These are phyloP conservation scores for Conus canariensis DNA, from an alignment of 2,888 invertebrate species.

Conservation along the genomic window DNA sequence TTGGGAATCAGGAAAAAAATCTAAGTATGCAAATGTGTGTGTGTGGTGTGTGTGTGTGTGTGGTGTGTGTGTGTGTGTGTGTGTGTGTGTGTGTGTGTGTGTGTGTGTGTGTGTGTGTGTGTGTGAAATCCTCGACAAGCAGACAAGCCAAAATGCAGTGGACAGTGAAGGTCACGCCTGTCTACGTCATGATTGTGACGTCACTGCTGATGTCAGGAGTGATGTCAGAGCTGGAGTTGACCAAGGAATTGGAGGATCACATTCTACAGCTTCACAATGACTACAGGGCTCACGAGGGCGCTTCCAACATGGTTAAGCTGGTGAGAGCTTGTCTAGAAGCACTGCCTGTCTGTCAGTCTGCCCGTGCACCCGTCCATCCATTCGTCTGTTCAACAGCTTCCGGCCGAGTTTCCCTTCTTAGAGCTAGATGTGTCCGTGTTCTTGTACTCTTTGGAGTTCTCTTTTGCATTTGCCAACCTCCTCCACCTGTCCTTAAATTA, in stretches of 20 bases:
- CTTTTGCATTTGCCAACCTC: no score
- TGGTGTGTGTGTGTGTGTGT: not conserved
- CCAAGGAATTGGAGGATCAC: slow-evolving; percentile 39
- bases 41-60: not conserved
- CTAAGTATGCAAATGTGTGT: no score
- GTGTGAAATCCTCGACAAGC: no score
- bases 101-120: not conserved
- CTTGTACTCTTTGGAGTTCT: no score
- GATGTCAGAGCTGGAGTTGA: slow-evolving; percentile 1
- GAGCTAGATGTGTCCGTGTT: no score
- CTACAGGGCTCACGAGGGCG: slow-evolving; percentile 38
- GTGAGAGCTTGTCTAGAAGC: slow-evolving; percentile 22
- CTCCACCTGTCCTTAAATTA: no score
- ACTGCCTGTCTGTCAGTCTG: no score
- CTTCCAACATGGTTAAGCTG: slow-evolving; percentile 48
- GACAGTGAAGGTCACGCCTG: not conserved
- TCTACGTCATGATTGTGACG: slow-evolving; percentile 24
- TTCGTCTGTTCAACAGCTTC: no score
- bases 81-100: no score
- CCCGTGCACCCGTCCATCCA: no score
- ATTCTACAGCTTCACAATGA: slow-evolving; percentile 50
- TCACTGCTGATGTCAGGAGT: not conserved
- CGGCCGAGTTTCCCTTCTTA: no score
- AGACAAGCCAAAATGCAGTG: not conserved
- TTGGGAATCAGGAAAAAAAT: no score